Evolutionary conservation across 2,888 invertebrate genomes (phyloP), one percentile per base, ranked within the genome.

Genomic region (Stramonita haemastoma): DNA sequence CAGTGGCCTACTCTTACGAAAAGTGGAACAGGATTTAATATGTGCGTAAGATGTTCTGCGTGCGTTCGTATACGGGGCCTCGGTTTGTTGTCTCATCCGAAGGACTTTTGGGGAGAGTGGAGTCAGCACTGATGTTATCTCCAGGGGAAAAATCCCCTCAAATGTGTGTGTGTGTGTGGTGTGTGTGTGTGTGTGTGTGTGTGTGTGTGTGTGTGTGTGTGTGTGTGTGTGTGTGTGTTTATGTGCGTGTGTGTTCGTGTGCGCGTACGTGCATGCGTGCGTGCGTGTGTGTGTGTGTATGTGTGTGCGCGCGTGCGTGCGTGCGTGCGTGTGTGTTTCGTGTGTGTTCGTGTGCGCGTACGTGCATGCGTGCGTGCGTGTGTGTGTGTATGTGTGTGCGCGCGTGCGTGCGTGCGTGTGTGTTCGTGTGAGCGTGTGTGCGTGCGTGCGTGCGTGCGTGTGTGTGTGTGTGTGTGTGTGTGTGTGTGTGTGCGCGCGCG

Each of bases 121-220:
- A n/a, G n/a, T n/a, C n/a, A n/a, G n/a, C n/a, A n/a, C n/a, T n/a
- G n/a, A n/a, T n/a, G n/a, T n/a, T n/a, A n/a, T n/a, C n/a, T n/a
- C n/a, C n/a, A n/a, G n/a, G n/a, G n/a, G n/a, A n/a, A n/a, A n/a
- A n/a, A n/a, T n/a, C n/a, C n/a, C n/a, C n/a, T n/a, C n/a, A n/a
- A n/a, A n/a, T n/a, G n/a, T n/a, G n/a, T n/a, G n/a, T n/a, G n/a
- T n/a, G n/a, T n/a, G n/a, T n/a, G n/a, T n/a, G n/a, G n/a, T n/a
- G 70, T 70, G 70, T 70, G 70, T 70, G 70, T 70, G 70, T 70
- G 70, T 70, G 70, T 70, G 70, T 70, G 70, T 70, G 70, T 70
- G 70, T 70, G 70, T 70, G 70, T 70, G 70, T 70, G 70, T 70
- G 70, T 70, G 70, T 70, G 70, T 70, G 70, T 70, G 70, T 70